phyloP scores from a whole-genome alignment of 2,797 vertebrate species.

The Hoplostethus mediterraneus region DNA sequence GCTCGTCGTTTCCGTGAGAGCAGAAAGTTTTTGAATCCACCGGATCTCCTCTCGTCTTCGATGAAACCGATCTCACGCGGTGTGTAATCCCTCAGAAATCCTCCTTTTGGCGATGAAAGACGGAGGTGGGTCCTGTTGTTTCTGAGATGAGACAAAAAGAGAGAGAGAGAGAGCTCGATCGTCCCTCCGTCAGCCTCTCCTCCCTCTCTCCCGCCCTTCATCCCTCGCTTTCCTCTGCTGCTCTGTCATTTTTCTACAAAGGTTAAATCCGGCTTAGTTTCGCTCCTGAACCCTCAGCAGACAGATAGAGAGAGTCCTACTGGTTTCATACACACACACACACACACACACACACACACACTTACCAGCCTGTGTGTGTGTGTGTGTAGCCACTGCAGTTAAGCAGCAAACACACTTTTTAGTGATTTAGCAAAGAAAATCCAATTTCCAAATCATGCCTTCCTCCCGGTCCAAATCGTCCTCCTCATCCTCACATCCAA shows the following conservation, averaged over 20 bases:
- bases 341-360: conserved; percentile 1
- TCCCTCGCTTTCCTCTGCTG: conserved; percentile 38
- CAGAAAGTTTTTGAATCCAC: too few species aligned
- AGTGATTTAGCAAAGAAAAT: too few species aligned
- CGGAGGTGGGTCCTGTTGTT: conserved; percentile 11
- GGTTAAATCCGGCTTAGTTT: conserved; percentile 52
- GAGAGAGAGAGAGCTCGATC: not conserved
- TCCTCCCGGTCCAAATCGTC: not conserved
- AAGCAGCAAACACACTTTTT: not conserved
- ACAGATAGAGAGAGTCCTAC: conserved; percentile 10
- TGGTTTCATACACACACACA: conserved; percentile 15
- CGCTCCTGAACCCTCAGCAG: conserved; percentile 40
- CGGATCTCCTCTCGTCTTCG: too few species aligned
- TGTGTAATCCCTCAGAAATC: not conserved
- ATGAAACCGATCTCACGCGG: too few species aligned
- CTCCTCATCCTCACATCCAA: not conserved
- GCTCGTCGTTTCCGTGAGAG: too few species aligned
- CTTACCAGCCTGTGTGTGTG: not conserved
- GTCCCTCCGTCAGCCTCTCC: not conserved
- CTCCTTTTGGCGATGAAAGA: not conserved
- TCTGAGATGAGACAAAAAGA: not conserved
- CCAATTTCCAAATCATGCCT: not conserved
- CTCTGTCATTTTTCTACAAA: conserved; percentile 12
- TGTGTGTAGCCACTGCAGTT: not conserved
- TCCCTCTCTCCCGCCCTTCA: conserved; percentile 15